These are phyloP conservation scores for Piprites chloris DNA, from an alignment of 2,113 vertebrate genomes.

Conservation along the genomic window DNA sequence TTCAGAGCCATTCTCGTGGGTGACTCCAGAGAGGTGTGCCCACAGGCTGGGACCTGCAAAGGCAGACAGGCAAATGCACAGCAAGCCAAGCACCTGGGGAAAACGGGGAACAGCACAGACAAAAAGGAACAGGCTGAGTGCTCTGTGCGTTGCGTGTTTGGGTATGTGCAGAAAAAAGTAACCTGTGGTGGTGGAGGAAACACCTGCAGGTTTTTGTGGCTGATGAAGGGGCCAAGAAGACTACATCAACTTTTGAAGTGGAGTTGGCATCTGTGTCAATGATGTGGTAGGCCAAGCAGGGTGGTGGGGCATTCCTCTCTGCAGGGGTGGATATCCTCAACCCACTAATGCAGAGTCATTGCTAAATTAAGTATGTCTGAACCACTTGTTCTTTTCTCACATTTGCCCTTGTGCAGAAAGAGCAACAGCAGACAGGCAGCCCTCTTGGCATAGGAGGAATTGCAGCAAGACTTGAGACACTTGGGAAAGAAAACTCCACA, in stretches of 20 bases:
- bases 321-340: neutral
- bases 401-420: neutral
- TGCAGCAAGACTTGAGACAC: neutral
- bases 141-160: neutral
- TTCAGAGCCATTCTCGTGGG: neutral
- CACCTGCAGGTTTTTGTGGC: slow-evolving; percentile 10
- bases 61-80: accelerated
- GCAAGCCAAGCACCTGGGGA: neutral
- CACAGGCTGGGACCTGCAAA: neutral
- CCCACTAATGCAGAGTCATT: neutral
- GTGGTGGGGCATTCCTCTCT: neutral
- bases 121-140: neutral
- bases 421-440: neutral
- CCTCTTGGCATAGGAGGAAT: neutral
- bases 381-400: neutral
- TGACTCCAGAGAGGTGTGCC: no score
- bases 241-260: neutral
- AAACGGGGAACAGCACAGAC: neutral
- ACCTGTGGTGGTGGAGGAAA: neutral
- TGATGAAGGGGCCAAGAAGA: neutral
- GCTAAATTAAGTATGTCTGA: neutral
- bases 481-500: neutral
- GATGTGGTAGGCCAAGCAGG: accelerated
- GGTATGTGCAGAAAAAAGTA: neutral
- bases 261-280: neutral